These are phyloP conservation scores for Dysmachus trigonus DNA, from an alignment of 2,888 invertebrate genomes.

Conservation along the genomic window DNA sequence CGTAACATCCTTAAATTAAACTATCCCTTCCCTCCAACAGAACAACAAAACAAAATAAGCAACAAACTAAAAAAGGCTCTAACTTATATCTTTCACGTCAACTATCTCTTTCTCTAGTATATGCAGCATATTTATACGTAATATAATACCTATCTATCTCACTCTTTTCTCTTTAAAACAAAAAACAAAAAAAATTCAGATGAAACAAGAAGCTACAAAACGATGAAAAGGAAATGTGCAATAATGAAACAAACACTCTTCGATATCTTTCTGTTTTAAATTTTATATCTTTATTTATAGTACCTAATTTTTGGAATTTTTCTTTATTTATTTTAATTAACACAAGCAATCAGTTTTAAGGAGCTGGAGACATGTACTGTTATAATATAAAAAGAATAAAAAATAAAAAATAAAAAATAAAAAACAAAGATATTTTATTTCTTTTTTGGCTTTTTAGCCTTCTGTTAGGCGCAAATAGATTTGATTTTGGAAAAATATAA, in stretches of 20 bases:
- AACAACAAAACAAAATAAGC: too few relatives aligned
- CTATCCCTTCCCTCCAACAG: too few relatives aligned
- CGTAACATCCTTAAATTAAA: too few relatives aligned
- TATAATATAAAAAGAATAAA: background rate
- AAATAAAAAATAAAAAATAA: background rate
- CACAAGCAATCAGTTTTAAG: background rate
- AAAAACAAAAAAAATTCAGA: background rate
- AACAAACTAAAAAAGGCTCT: too few relatives aligned
- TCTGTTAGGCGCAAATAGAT: background rate
- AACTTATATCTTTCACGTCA: too few relatives aligned
- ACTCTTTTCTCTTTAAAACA: background rate
- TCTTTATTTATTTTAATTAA: background rate
- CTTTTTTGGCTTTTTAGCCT: background rate
- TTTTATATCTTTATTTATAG: background rate
- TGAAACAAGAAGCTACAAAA: too few relatives aligned
- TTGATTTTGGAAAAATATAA: background rate
- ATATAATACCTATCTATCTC: background rate
- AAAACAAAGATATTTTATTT: too few relatives aligned
- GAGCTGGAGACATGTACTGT: background rate
- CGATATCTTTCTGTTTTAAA: background rate
- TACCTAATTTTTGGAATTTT: background rate
- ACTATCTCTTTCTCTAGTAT: conserved; percentile 1
- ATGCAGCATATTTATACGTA: background rate
- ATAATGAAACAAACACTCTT: background rate
- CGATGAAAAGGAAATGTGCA: background rate